phyloP scores from a whole-genome alignment of 2,113 vertebrate genomes.

The Hystrix brachyura region DNA sequence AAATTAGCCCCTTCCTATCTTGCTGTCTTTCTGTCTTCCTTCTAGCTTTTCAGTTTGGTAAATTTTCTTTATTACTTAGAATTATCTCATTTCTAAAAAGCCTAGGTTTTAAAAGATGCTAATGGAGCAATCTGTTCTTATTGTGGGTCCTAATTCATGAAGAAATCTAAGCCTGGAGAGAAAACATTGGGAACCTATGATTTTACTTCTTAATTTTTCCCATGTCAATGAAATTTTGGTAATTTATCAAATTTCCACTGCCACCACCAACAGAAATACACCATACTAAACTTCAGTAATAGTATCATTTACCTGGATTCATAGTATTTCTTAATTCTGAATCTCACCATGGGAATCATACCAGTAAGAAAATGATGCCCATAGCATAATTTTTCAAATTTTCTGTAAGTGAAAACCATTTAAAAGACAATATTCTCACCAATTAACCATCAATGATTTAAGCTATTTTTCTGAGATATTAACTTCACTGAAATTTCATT shows the following conservation, averaged over 20 bases:
- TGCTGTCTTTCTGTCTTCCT: accelerated
- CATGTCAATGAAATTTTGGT: background rate
- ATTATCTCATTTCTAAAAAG: background rate
- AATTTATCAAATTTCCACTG: background rate
- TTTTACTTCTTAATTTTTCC: background rate
- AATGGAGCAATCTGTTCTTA: background rate
- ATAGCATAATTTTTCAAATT: background rate
- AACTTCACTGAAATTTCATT: background rate
- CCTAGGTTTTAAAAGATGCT: background rate
- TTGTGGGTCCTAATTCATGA: background rate
- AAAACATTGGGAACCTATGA: background rate
- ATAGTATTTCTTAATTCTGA: background rate
- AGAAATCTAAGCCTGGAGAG: background rate
- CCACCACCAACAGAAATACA: background rate
- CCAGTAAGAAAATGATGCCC: background rate
- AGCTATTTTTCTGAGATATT: background rate
- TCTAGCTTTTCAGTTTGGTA: background rate
- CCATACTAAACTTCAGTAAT: background rate
- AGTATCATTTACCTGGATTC: background rate
- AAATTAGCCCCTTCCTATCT: background rate
- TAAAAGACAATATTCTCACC: background rate
- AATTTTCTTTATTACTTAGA: background rate
- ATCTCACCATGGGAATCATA: background rate
- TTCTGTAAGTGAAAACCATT: background rate
- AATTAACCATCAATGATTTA: background rate